phyloP scores from a whole-genome alignment of 2,888 invertebrate species.

The Andrena haemorrhoa region DNA sequence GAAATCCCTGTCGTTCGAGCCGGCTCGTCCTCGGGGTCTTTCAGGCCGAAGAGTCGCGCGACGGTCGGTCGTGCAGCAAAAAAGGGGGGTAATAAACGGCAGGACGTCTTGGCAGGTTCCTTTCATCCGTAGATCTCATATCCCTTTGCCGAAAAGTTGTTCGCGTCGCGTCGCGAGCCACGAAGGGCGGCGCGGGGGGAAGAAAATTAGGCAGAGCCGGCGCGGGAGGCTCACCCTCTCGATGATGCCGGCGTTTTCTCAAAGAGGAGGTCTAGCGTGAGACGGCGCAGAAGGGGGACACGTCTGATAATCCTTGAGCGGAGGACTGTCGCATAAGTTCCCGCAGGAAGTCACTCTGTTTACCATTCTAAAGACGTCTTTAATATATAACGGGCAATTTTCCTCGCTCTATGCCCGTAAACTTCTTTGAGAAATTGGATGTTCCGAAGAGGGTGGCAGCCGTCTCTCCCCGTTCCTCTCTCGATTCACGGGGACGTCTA shows the following conservation, averaged over 20 bases:
- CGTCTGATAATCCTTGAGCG: conserved; percentile 66
- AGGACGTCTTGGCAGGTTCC: conserved; percentile 39
- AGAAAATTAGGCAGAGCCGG: conserved; percentile 68
- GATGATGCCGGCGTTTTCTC: conserved; percentile 45
- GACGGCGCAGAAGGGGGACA: conserved; percentile 53
- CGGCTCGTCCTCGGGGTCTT: not conserved
- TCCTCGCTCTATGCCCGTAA: conserved; percentile 74
- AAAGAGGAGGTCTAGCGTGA: conserved; percentile 61
- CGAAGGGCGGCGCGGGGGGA: conserved; percentile 3
- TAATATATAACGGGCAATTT: conserved; percentile 79
- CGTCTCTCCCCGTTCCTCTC: not conserved
- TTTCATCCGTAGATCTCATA: conserved; percentile 62
- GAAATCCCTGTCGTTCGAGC: not conserved
- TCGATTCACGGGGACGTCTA: conserved; percentile 4
- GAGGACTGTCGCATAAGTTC: conserved; percentile 68
- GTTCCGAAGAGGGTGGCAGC: conserved; percentile 54
- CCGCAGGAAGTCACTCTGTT: conserved; percentile 73
- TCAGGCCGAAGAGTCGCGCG: conserved; percentile 12
- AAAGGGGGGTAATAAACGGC: conserved; percentile 45
- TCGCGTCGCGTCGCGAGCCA: conserved; percentile 23
- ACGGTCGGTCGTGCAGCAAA: conserved; percentile 18
- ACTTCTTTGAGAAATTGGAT: conserved; percentile 78
- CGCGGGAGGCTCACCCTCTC: conserved; percentile 10
- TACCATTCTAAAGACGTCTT: conserved; percentile 77
- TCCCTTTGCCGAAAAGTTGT: conserved; percentile 62